A percentile compares a stretch with the other conserved stretches of the same genome.
Conservation (phyloP, 2,113 vertebrate species). For the Malurus cyaneus region DNA sequence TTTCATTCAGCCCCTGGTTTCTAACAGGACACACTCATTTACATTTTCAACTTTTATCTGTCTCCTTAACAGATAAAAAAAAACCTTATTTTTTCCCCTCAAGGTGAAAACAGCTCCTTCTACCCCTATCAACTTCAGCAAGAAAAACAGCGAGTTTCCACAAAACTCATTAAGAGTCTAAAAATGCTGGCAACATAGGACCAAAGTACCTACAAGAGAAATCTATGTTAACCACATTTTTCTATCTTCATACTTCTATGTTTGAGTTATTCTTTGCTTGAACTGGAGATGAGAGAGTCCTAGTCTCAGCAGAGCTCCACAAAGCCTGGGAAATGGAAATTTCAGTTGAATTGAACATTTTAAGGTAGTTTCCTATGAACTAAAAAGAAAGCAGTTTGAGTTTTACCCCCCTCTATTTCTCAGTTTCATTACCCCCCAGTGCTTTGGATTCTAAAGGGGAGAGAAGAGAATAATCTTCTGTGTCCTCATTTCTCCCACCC, state of each 20-base stretch:
- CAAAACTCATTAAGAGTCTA: neutral
- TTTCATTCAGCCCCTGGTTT: neutral
- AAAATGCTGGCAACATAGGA: neutral
- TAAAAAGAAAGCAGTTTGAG: neutral
- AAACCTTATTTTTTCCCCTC: accelerated
- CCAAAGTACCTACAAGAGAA: neutral
- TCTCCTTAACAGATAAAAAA: neutral
- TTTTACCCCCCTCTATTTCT: neutral
- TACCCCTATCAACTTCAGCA: neutral
- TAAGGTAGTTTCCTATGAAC: neutral
- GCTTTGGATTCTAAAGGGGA: constrained; percentile 8
- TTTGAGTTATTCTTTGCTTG: neutral
- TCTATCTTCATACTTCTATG: neutral
- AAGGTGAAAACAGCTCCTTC: neutral
- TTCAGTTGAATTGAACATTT: neutral
- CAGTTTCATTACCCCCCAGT: neutral
- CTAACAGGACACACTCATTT: neutral
- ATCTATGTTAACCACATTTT: neutral
- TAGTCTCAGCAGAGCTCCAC: neutral
- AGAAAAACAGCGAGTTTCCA: neutral
- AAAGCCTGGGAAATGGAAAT: neutral
- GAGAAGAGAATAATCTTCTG: neutral
- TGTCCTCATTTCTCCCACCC: constrained; percentile 39
- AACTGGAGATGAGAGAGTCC: neutral
- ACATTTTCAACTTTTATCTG: neutral